Conservation (phyloP, 2,888 invertebrate genomes). For the Lordiphosa fenestrarum region DNA sequence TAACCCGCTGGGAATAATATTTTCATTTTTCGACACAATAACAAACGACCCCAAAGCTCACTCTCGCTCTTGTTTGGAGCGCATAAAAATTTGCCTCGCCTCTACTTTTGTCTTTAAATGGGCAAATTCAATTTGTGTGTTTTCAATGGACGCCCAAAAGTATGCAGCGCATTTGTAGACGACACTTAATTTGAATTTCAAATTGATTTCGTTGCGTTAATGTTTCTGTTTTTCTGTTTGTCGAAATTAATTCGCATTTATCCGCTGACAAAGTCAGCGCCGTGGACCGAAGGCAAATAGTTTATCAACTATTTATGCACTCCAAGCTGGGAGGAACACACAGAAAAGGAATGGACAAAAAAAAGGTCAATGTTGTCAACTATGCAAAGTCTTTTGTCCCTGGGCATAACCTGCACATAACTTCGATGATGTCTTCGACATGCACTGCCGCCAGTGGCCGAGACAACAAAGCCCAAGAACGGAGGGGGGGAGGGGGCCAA, state of each 20-base stretch:
- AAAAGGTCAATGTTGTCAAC: slow-evolving; percentile 66
- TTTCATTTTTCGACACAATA: slow-evolving; percentile 8
- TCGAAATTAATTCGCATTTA: slow-evolving; percentile 58
- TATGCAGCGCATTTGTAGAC: slow-evolving; percentile 42
- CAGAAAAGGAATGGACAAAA: slow-evolving; percentile 6
- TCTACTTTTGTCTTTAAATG: slow-evolving; percentile 63
- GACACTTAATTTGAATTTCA: slow-evolving; percentile 68
- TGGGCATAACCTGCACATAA: slow-evolving; percentile 57
- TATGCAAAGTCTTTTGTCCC: slow-evolving; percentile 54
- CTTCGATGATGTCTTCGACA: slow-evolving; percentile 72
- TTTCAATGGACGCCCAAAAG: slow-evolving; percentile 23
- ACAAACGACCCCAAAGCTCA: background rate
- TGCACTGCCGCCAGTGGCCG: slow-evolving; percentile 16
- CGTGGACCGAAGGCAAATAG: slow-evolving; percentile 41
- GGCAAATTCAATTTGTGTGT: slow-evolving; percentile 63
- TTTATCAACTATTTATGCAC: slow-evolving; percentile 70
- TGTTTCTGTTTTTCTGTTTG: slow-evolving; percentile 3
- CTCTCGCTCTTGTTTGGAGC: too few relatives aligned
- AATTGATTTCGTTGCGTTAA: slow-evolving; percentile 61
- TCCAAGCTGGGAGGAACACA: background rate
- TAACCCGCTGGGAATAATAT: slow-evolving; percentile 20
- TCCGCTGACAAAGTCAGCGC: slow-evolving; percentile 2
- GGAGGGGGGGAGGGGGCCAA: background rate
- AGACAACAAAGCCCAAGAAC: slow-evolving; percentile 55
- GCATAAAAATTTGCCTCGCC: too few relatives aligned